Percentiles rank a stretch among this genome's conserved stretches.
Conservation (phyloP, 2,888 invertebrate genomes). For the Sympetrum striolatum region DNA sequence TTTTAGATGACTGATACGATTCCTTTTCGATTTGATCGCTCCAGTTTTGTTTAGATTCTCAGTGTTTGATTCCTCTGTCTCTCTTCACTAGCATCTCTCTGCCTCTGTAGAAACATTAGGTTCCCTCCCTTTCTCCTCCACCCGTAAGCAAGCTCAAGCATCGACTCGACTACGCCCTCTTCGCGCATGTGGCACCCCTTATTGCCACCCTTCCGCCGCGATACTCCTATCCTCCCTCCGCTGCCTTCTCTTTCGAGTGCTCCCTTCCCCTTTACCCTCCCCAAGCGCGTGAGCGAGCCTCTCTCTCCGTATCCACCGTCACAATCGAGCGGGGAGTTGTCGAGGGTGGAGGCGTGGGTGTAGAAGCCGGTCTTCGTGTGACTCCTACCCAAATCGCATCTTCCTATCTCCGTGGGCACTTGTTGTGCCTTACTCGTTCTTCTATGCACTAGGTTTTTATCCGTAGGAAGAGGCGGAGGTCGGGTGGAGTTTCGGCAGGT, state of each 20-base stretch:
- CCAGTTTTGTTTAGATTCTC: too few relatives aligned
- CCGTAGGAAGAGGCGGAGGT: neutral
- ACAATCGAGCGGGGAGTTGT: constrained; percentile 17
- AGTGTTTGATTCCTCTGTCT: too few relatives aligned
- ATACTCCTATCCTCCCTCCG: neutral
- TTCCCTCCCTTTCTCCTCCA: neutral
- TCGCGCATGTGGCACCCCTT: neutral
- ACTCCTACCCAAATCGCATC: neutral
- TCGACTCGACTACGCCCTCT: neutral
- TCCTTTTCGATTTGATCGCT: too few relatives aligned
- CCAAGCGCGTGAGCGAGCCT: neutral
- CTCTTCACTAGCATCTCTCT: too few relatives aligned
- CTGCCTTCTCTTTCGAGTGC: neutral
- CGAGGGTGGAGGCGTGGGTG: neutral
- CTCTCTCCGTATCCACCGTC: neutral
- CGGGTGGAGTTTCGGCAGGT: neutral
- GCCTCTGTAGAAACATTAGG: too few relatives aligned
- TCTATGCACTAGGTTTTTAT: neutral
- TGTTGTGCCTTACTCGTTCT: neutral
- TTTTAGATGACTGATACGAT: too few relatives aligned
- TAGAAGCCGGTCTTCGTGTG: neutral
- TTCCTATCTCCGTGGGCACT: neutral
- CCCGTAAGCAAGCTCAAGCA: neutral
- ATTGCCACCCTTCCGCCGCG: neutral
- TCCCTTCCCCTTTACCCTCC: neutral